These are phyloP conservation scores for Triplophysa rosa DNA, from an alignment of 2,113 vertebrate species.

Conservation along the genomic window DNA sequence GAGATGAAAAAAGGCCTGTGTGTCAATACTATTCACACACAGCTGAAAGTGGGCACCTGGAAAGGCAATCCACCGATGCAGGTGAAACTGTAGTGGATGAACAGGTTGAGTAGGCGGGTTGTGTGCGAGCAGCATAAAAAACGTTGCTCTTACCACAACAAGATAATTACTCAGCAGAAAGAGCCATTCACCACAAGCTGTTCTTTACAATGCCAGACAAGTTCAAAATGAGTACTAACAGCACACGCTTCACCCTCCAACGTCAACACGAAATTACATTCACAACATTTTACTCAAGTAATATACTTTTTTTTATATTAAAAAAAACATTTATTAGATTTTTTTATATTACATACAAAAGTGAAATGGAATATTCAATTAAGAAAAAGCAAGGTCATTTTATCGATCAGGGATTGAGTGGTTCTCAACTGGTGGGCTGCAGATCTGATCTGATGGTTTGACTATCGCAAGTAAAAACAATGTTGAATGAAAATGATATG, in stretches of 20 bases:
- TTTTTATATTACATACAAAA: too few relatives aligned
- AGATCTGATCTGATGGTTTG: too few relatives aligned
- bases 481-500: too few relatives aligned
- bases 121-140: constrained; percentile 48
- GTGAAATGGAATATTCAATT: background rate
- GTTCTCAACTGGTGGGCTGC: background rate
- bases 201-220: background rate
- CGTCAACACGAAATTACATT: background rate
- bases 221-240: constrained; percentile 7
- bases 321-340: too few relatives aligned
- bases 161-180: constrained; percentile 60
- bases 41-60: background rate
- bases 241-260: constrained; percentile 9
- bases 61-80: background rate
- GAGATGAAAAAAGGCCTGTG: background rate
- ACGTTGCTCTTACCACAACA: constrained; percentile 65
- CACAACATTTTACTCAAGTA: background rate
- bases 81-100: constrained; percentile 22
- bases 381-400: too few relatives aligned
- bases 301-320: too few relatives aligned
- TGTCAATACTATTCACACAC: constrained; percentile 10
- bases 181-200: constrained; percentile 22
- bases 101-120: constrained; percentile 19
- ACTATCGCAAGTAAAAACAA: too few relatives aligned
- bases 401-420: background rate